A percentile compares a stretch with the other conserved stretches of the same genome.
Evolutionary conservation across 2,888 invertebrate genomes (phyloP).

Genomic region (Lysandra bellargus): DNA sequence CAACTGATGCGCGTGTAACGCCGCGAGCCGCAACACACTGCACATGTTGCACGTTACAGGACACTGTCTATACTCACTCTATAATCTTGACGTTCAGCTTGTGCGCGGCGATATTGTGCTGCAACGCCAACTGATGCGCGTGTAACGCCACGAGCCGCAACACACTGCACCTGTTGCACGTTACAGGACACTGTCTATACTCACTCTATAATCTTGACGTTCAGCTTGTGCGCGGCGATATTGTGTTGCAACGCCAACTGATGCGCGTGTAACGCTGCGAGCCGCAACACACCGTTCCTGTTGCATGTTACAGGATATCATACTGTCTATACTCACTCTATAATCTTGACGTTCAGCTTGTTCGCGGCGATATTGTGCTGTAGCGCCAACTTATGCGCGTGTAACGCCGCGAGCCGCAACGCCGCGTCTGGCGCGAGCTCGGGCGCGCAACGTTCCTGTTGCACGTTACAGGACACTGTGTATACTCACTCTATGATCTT

Average conservation of each 20-base stretch:
- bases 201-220: constrained; percentile 81
- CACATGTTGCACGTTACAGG: constrained; percentile 95
- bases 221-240: constrained; percentile 87
- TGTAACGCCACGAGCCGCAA: constrained; percentile 93
- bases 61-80: constrained; percentile 64
- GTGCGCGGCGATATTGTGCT: constrained; percentile 87
- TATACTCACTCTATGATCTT: constrained; percentile 66
- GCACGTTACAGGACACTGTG: constrained; percentile 91
- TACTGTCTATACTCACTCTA: constrained; percentile 39
- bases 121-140: constrained; percentile 93
- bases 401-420: constrained; percentile 91
- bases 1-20: constrained; percentile 95
- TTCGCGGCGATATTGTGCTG: constrained; percentile 88
- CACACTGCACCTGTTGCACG: constrained; percentile 92
- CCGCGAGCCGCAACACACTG: constrained; percentile 90
- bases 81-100: constrained; percentile 88
- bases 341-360: constrained; percentile 88
- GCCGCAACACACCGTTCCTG: constrained; percentile 85
- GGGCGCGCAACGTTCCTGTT: constrained; percentile 93
- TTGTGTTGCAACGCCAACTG: constrained; percentile 93
- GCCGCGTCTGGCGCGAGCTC: constrained; percentile 92
- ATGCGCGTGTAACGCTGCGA: constrained; percentile 95
- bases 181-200: constrained; percentile 86
- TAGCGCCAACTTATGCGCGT: constrained; percentile 94
- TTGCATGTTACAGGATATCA: constrained; percentile 93